phyloP scores from a whole-genome alignment of 2,797 vertebrate species.

The Ispidina picta region DNA sequence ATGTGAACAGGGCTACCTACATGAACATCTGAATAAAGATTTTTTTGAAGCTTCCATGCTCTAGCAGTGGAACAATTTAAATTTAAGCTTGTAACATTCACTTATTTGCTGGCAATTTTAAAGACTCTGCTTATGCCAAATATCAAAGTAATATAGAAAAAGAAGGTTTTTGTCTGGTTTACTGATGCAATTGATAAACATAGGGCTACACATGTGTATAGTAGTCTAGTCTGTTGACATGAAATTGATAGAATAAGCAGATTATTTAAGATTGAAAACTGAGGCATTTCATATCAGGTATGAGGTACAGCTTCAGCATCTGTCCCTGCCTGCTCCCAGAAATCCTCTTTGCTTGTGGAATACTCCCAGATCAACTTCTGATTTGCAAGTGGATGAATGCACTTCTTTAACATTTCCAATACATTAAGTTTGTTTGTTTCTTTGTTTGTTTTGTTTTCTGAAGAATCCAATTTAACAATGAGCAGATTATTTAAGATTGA shows the following conservation, averaged over 20 bases:
- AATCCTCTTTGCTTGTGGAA: background rate
- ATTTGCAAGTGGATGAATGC: background rate
- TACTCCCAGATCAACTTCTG: background rate
- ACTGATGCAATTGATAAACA: background rate
- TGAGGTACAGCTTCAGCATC: background rate
- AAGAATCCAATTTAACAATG: background rate
- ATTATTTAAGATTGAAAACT: background rate
- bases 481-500: background rate
- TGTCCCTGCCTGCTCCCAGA: background rate
- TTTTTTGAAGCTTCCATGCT: background rate
- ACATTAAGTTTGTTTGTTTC: background rate
- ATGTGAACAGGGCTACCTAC: background rate
- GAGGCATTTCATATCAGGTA: background rate
- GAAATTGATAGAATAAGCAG: background rate
- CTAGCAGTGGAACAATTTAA: background rate
- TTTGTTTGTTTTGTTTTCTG: background rate
- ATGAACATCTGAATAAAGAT: background rate
- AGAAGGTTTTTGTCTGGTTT: background rate
- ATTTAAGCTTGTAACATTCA: background rate
- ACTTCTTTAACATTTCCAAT: background rate
- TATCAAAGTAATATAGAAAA: background rate
- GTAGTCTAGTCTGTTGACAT: background rate
- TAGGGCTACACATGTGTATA: background rate
- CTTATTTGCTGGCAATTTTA: background rate
- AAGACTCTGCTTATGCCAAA: background rate